Base-by-base conservation (phyloP, 2,797 vertebrate genomes). In the Betta splendens region DNA sequence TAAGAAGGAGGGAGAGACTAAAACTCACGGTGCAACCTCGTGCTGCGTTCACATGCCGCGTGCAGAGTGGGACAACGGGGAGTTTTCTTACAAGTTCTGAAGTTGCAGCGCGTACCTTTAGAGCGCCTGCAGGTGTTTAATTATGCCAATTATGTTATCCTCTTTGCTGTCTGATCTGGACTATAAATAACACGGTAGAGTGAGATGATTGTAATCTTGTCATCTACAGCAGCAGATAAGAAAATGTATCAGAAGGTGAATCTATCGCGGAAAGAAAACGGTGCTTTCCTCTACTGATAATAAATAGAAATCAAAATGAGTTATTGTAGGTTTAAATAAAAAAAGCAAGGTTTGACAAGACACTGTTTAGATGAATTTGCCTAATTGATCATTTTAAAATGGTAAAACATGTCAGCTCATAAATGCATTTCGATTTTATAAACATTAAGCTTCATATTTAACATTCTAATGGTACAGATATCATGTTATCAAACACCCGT, bases 161-260 rank as follows among this genome's bases (percentile, higher is more conserved):
- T n/a, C 4, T 39, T 47, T 48, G 57, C 39, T 44, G 61, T 61
- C 51, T 77, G 57, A 75, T 64, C 21, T 43, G 3, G 28, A 43
- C 35, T 69, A 75, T 43, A 57, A 63, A 77, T 77, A 77, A 57
- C 25, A n/a, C 6, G 1, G 21, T 8, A 43, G n/a, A 39, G 29
- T 10, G 36, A 31, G 36, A 42, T 38, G 36, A 44, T 23, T 42
- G 28, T 62, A 21, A 70, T 66, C 62, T 46, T 18, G 53, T 13
- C 8, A 70, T 75, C 62, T 49, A 11, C 16, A 37, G 57, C 16
- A 49, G 48, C 11, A 54, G 57, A 70, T 75, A 48, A 70, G 52
- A 32, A 57, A 52, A 36, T 26, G 29, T 21, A 53, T 0, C 22
- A 39, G 15, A 52, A 64, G 17, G 26, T 50, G n/a, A 55, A 50